A percentile compares a stretch with the other conserved stretches of the same genome.
These are phyloP conservation scores for Chanos chanos DNA, from an alignment of 2,797 vertebrate genomes.

Conservation along the genomic window DNA sequence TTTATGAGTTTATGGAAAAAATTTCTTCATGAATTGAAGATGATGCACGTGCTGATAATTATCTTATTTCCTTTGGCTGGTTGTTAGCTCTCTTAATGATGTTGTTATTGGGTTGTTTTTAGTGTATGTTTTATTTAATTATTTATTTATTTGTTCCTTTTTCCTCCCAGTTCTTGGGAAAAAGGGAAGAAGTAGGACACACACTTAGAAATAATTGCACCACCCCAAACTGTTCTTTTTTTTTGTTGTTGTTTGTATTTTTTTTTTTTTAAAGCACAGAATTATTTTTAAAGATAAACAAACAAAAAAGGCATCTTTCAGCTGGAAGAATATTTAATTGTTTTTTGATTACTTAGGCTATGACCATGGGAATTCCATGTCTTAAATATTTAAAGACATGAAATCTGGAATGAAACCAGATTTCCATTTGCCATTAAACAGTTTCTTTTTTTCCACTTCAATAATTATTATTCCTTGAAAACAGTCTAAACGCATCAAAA, in stretches of 20 bases:
- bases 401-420: constrained; percentile 70
- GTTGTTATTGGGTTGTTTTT: constrained; percentile 58
- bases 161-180: constrained; percentile 63
- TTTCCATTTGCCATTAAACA: constrained; percentile 71
- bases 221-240: constrained; percentile 68
- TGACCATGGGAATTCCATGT: constrained; percentile 75
- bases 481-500: constrained; percentile 56
- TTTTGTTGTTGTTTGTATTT: constrained; percentile 22
- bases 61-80: constrained; percentile 65
- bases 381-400: constrained; percentile 81
- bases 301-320: constrained; percentile 74
- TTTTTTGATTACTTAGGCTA: constrained; percentile 80
- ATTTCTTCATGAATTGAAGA: constrained; percentile 56
- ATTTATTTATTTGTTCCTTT: constrained; percentile 57
- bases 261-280: constrained; percentile 59
- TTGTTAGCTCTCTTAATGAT: constrained; percentile 63
- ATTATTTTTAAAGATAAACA: constrained; percentile 78
- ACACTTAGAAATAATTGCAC: constrained; percentile 71
- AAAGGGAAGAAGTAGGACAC: constrained; percentile 71
- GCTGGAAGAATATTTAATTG: constrained; percentile 81
- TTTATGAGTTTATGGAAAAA: constrained; percentile 49
- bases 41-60: constrained; percentile 62
- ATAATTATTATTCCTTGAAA: constrained; percentile 66
- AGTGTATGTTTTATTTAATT: constrained; percentile 60
- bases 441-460: constrained; percentile 66